These are phyloP conservation scores for Thumatha senex DNA, from an alignment of 2,888 invertebrate species.

Conservation along the genomic window DNA sequence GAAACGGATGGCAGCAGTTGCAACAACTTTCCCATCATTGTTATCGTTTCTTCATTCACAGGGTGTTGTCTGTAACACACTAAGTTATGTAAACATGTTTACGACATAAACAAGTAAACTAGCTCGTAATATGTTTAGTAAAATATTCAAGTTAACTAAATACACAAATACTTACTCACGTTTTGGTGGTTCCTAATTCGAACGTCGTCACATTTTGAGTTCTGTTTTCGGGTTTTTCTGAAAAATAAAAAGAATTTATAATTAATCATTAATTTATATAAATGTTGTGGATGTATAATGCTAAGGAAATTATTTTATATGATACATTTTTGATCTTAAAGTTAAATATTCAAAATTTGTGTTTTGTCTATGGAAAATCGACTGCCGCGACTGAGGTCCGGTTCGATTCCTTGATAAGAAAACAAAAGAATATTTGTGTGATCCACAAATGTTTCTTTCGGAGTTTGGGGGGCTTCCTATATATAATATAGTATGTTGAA, in stretches of 20 bases:
- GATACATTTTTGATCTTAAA: too few species aligned
- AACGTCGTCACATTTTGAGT: conserved; percentile 46
- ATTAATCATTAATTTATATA: neutral
- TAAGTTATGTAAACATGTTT: neutral
- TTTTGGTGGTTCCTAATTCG: conserved; percentile 63
- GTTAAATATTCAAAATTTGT: too few species aligned
- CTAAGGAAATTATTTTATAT: too few species aligned
- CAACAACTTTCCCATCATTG: conserved; percentile 36
- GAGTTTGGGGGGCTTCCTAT: too few species aligned
- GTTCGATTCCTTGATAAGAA: too few species aligned
- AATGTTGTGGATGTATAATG: too few species aligned
- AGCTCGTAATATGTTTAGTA: neutral
- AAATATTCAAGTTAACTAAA: conserved; percentile 7
- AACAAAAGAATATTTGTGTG: too few species aligned
- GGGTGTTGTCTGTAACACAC: conserved; percentile 40
- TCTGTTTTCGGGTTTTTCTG: conserved; percentile 54
- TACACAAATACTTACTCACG: conserved; percentile 70
- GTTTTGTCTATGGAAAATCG: too few species aligned
- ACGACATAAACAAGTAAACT: neutral
- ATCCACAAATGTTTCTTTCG: too few species aligned
- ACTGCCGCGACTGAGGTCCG: too few species aligned
- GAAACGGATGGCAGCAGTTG: conserved; percentile 42
- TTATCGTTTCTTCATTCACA: conserved; percentile 35
- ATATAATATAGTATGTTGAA: too few species aligned
- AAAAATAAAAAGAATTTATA: conserved; percentile 16